These are phyloP conservation scores for Brachypalpus laphriformis DNA, from an alignment of 2,888 invertebrate genomes.

Conservation along the genomic window DNA sequence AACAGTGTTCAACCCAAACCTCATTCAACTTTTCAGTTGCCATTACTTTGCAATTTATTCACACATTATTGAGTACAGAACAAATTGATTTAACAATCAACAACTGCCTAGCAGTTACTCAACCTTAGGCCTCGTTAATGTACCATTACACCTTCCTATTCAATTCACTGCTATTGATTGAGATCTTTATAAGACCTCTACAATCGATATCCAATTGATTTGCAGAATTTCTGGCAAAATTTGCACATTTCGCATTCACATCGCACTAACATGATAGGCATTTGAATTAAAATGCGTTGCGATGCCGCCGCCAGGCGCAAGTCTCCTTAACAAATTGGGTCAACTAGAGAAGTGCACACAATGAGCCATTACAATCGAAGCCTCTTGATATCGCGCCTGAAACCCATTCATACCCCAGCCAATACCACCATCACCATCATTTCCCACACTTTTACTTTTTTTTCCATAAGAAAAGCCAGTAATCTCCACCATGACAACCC, in stretches of 20 bases:
- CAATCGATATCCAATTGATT: slow-evolving; percentile 20
- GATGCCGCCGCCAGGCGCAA: slow-evolving; percentile 31
- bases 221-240: slow-evolving; percentile 23
- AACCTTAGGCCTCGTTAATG: slow-evolving; percentile 4
- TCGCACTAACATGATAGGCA: slow-evolving; percentile 30
- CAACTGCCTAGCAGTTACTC: background rate
- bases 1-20: too few relatives aligned
- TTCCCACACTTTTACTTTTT: slow-evolving; percentile 56
- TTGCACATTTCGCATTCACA: slow-evolving; percentile 15
- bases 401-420: slow-evolving; percentile 14
- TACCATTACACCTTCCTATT: background rate
- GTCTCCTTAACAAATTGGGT: slow-evolving; percentile 46
- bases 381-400: slow-evolving; percentile 18
- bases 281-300: slow-evolving; percentile 13
- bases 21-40: too few relatives aligned
- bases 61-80: background rate
- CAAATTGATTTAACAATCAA: slow-evolving; percentile 1
- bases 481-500: slow-evolving; percentile 20
- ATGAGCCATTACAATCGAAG: slow-evolving; percentile 21
- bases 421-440: slow-evolving; percentile 1
- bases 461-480: slow-evolving; percentile 12
- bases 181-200: slow-evolving; percentile 26
- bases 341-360: slow-evolving; percentile 38
- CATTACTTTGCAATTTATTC: background rate
- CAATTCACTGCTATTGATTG: background rate